Evolutionary conservation across 2,113 vertebrate genomes (phyloP), one percentile per base, ranked within the genome.

Genomic region (Ophiodon elongatus): DNA sequence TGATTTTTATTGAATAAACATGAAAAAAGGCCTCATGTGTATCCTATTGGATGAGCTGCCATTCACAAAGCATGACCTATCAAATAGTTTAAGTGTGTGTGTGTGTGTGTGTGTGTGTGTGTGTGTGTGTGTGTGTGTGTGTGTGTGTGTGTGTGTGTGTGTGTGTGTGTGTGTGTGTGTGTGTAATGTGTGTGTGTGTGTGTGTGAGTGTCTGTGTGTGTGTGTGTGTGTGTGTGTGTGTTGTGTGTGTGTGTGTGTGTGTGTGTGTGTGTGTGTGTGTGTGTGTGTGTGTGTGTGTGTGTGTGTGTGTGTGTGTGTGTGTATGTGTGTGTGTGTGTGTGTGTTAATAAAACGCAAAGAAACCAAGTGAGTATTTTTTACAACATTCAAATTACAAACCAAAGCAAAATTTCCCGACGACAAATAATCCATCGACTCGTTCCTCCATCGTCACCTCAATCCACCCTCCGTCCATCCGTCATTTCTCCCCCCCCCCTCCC

Each of bases 351-450:
- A 25, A 57, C 13, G 2, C 29, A 47, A 13, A 19, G 39, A 19
- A 19, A 33, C 13, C 25, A 21, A 43, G 54, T 73, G 67, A 62
- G 8, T 8, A 11, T 85, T 72, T 45, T 77, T 29, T 73, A 2
- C 21, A 35, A 57, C 35, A 72, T 43, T 63, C 41, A 65, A 78
- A 77, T 37, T 71, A 70, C 77, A 84, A 75, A 81, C 37, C n/a
- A 57, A 74, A 75, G 73, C 73, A 68, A 50, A 71, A 14, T 84
- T 72, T 29, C 47, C 45, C 11, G 47, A 43, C 41, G 23, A 45
- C 64, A 72, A 83, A 84, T 76, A 4, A 82, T 69, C 41, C 45
- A 70, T 64, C n/a, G 0, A 33, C 27, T 77, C 80, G 27, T 68
- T 72, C 71, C 57, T 76, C 62, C 52, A 1, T 37, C 60, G 8